Evolutionary conservation across 2,797 vertebrate genomes (phyloP), one percentile per base, ranked within the genome.

Genomic region (Serranus cabrilla): DNA sequence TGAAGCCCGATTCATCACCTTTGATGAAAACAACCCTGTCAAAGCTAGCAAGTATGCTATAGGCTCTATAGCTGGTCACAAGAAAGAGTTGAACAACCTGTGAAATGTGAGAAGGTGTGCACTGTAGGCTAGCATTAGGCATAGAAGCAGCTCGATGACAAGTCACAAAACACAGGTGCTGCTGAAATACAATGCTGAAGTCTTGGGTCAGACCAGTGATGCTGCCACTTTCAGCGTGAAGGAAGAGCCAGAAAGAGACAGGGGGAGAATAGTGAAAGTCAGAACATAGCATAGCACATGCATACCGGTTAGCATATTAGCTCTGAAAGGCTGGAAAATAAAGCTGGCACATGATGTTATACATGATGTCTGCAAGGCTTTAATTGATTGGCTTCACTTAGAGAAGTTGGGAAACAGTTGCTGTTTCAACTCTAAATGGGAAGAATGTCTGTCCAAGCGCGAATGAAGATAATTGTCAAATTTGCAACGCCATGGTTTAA

Each of bases 21-120:
- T 65, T 60, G 71, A 86, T 85, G 75, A 83, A 85, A 76, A 46
- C 51, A 0, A 66, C 16, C 39, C 81, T 81, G 85, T 86, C 80
- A 78, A 52, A 78, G 52, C 67, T 39, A 27, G 43, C 1, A 0
- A 55, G 50, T 20, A 58, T 8, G 61, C 75, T 76, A 56, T 0
- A 18, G 59, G 78, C 76, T 83, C 61, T 74, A 54, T 54, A 72
- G 73, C 49, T 47, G 25, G 31, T 20, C 66, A 67, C 63, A 34
- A 78, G 56, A 76, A 73, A 74, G 37, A 67, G 76, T 55, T 0
- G 54, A 78, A 74, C 64, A 62, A 76, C 20, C 59, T 63, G 66
- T 86, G 92, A 92, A 92, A 94, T 42, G 31, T 58, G 88, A 94
- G 83, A 90, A 0, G 66, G 17, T 40, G 43, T 56, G 58, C 68